Conservation (phyloP, 2,797 vertebrate species). For the Poeciliopsis gracilis region DNA sequence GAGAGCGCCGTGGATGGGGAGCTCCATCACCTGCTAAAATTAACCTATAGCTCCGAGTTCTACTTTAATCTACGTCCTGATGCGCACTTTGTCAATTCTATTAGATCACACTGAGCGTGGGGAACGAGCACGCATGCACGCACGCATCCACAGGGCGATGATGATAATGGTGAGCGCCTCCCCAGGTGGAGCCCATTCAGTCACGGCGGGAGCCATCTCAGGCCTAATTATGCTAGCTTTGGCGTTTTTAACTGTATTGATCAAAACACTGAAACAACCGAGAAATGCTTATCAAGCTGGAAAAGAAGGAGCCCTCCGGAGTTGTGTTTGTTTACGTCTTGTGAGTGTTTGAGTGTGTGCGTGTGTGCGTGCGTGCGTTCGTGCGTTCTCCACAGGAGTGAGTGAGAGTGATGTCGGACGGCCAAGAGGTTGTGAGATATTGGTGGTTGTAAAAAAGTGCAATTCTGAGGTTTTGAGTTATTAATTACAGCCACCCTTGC, state of each 20-base stretch:
- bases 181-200: constrained; percentile 64
- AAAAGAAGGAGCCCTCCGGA: constrained; percentile 62
- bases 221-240: constrained; percentile 76
- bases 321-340: constrained; percentile 11
- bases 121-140: constrained; percentile 33
- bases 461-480: constrained; percentile 73
- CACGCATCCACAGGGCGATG: constrained; percentile 46
- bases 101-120: constrained; percentile 62
- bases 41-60: constrained; percentile 67
- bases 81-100: constrained; percentile 75
- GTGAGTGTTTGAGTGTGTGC: constrained; percentile 8
- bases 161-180: constrained; percentile 68
- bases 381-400: constrained; percentile 47
- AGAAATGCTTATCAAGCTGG: constrained; percentile 76
- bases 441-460: constrained; percentile 70
- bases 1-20: constrained; percentile 45
- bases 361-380: too few species aligned
- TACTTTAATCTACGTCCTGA: constrained; percentile 64
- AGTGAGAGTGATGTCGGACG: constrained; percentile 61
- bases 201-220: constrained; percentile 68
- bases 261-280: constrained; percentile 72
- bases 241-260: constrained; percentile 75
- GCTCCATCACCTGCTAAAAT: constrained; percentile 72
- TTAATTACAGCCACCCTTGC: constrained; percentile 69
- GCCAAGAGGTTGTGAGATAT: constrained; percentile 68